Evolutionary conservation across 2,797 vertebrate species (phyloP).

Genomic region (Phyllotis vaccarum): DNA sequence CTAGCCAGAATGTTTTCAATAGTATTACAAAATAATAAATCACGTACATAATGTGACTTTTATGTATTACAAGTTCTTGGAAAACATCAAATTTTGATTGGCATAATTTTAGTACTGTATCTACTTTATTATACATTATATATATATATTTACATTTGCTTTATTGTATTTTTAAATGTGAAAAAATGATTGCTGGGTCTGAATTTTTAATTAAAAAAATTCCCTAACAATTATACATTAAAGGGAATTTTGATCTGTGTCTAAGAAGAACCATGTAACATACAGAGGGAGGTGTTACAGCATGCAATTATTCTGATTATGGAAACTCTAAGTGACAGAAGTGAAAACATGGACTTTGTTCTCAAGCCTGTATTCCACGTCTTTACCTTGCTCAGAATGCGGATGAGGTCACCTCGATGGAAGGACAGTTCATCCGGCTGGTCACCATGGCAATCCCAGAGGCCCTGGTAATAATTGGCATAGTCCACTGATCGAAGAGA

Average conservation of each 20-base stretch:
- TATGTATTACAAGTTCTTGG: conserved; percentile 23
- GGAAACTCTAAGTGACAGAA: background rate
- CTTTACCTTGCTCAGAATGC: conserved; percentile 96
- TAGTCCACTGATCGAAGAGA: conserved; percentile 87
- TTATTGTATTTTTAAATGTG: conserved; percentile 24
- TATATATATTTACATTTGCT: background rate
- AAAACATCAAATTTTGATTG: conserved; percentile 66
- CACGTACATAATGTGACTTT: conserved; percentile 64
- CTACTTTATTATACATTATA: background rate
- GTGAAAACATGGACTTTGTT: background rate
- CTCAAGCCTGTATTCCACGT: background rate
- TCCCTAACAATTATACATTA: conserved; percentile 28
- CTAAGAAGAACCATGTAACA: background rate
- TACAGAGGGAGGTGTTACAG: background rate
- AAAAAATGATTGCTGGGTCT: conserved; percentile 62
- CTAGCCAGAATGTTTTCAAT: conserved; percentile 60
- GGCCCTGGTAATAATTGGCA: conserved; percentile 93
- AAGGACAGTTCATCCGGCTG: conserved; percentile 95
- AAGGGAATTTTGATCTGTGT: conserved; percentile 2
- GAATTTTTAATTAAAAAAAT: conserved; percentile 49
- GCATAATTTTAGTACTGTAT: conserved; percentile 44
- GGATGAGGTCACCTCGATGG: conserved; percentile 95
- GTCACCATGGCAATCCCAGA: conserved; percentile 95
- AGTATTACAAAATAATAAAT: conserved; percentile 67
- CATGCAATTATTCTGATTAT: background rate